Conservation (phyloP, 1,140 invertebrate species). For the Anthonomus grandis region DNA sequence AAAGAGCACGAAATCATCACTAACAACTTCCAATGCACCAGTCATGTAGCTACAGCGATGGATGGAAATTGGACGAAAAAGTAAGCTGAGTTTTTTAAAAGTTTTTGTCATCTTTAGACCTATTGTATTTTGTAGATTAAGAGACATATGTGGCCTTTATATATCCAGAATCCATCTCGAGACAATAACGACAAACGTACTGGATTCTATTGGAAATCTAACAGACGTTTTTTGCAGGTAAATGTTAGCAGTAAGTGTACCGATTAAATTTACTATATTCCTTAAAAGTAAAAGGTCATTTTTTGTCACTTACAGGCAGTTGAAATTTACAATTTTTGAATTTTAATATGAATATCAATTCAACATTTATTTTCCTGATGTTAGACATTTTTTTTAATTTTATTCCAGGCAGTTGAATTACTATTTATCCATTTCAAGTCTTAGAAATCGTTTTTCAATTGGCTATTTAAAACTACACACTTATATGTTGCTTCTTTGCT, state of each 20-base stretch:
- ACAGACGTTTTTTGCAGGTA: slow-evolving; percentile 34
- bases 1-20: slow-evolving; percentile 23
- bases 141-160: slow-evolving; percentile 31
- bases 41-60: slow-evolving; percentile 25
- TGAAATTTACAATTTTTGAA: not conserved
- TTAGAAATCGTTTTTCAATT: too few species aligned
- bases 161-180: slow-evolving; percentile 27
- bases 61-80: slow-evolving; percentile 35
- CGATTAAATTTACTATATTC: not conserved
- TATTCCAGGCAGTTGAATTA: not conserved
- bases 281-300: not conserved
- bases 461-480: too few species aligned
- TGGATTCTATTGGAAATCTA: slow-evolving; percentile 19
- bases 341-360: not conserved
- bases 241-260: slow-evolving; percentile 7
- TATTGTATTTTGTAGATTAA: slow-evolving; percentile 26
- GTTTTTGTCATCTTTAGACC: not conserved
- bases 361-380: not conserved
- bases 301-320: too few species aligned
- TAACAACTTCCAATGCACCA: slow-evolving; percentile 28
- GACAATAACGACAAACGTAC: slow-evolving; percentile 15
- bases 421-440: too few species aligned
- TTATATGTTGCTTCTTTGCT: too few species aligned
- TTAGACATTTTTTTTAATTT: not conserved
- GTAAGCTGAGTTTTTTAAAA: slow-evolving; percentile 6